phyloP scores from a whole-genome alignment of 2,888 invertebrate genomes.

The Xiphydria camelus region DNA sequence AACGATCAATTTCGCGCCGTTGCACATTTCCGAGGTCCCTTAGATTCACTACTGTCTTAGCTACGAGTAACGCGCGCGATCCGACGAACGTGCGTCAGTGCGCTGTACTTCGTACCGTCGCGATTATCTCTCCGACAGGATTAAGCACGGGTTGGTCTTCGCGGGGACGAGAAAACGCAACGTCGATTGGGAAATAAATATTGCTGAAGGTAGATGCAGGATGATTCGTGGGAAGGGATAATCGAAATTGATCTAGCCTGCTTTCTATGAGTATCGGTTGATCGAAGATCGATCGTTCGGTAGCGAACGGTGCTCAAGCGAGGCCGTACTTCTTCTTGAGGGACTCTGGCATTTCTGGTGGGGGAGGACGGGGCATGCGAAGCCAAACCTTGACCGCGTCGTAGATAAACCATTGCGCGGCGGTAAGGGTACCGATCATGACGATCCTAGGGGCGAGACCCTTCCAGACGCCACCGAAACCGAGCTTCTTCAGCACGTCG shows the following conservation, averaged over 20 bases:
- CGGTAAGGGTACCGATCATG: constrained; percentile 96
- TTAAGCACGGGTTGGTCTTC: too few species aligned
- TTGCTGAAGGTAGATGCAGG: background rate
- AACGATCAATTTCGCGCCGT: too few species aligned
- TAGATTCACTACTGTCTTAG: too few species aligned
- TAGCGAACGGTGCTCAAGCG: constrained; percentile 37
- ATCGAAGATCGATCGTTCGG: constrained; percentile 24
- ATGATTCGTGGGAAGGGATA: constrained; percentile 28
- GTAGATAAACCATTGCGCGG: constrained; percentile 96
- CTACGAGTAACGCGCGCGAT: too few species aligned
- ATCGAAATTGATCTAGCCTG: constrained; percentile 43
- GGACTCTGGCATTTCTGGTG: constrained; percentile 94
- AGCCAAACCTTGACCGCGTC: constrained; percentile 89
- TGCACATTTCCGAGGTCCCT: too few species aligned
- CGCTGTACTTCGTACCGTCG: too few species aligned
- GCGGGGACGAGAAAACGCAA: too few species aligned
- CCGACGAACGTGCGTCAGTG: too few species aligned
- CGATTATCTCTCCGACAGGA: too few species aligned
- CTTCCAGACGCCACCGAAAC: constrained; percentile 80
- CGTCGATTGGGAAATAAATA: too few species aligned
- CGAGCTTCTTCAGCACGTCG: constrained; percentile 75
- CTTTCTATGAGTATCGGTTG: constrained; percentile 34
- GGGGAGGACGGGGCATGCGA: constrained; percentile 91
- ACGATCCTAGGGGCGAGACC: constrained; percentile 90
- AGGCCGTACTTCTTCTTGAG: constrained; percentile 69